Evolutionary conservation across 2,797 vertebrate genomes (phyloP), one percentile per base, ranked within the genome.

Genomic region (Oryzias dopingdopingensis): DNA sequence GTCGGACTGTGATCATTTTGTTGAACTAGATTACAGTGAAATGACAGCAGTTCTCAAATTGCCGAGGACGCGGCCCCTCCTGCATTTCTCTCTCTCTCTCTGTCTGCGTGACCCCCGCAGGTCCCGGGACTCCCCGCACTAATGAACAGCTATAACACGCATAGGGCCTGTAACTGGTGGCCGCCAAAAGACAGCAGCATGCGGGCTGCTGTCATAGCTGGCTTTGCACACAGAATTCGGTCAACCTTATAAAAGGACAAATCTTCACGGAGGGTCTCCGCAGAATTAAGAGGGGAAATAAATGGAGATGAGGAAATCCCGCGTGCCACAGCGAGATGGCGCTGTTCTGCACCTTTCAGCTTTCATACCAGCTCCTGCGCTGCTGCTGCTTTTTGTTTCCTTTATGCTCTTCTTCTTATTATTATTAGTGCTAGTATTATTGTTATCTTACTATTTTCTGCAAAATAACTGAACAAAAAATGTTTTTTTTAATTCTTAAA

Each of bases 251-350:
- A 67, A 72, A 77, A 70, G 75, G 71, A 85, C 76, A 81, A 61
- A 76, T 72, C 79, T 78, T 79, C 76, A 77, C 52, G 59, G 74
- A 81, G 67, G 69, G 71, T 71, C 77, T 81, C 59, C 14, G 45
- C 63, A 69, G 65, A 53, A 45, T 45, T 45, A 10, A 42, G 45
- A 24, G 8, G 43, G 1, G 17, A 42, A 49, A 48, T 14, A 37
- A 12, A 23, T 40, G 23, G 61, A n/a, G 61, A 20, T 41, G 37
- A 8, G 51, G 42, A 62, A 4, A 32, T 53, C 69, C 63, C n/a
- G 14, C 0, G 24, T 53, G 56, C 71, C 24, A 46, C 85, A 90
- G 91, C 85, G 75, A 93, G 92, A 89, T 92, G 91, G 91, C 90
- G 90, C 92, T 90, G 61, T 92, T 91, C 77, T 88, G 86, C 86